These are phyloP conservation scores for Thelaira solivaga DNA, from an alignment of 2,888 invertebrate genomes.

Conservation along the genomic window DNA sequence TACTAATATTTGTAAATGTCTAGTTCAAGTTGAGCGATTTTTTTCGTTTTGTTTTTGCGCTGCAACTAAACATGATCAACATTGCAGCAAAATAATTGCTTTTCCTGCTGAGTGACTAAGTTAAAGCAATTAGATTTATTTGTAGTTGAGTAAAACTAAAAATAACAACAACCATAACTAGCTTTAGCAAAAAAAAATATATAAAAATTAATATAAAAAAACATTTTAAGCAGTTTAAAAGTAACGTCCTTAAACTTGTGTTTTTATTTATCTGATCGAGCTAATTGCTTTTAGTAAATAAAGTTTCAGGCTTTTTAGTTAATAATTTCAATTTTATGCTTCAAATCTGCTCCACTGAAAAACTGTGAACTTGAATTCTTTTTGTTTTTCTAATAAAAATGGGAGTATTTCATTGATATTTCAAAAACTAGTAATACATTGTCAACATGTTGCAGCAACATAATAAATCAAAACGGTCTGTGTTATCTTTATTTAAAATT, in stretches of 20 bases:
- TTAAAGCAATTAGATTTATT: constrained; percentile 47
- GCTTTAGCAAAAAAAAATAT: neutral
- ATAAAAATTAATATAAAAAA: neutral
- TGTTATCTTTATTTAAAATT: too few species aligned
- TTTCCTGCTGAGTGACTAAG: constrained; percentile 60
- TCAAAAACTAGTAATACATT: neutral
- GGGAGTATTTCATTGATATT: too few species aligned
- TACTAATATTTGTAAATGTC: constrained; percentile 33
- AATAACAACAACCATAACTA: neutral
- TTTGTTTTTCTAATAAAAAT: neutral
- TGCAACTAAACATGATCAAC: constrained; percentile 35
- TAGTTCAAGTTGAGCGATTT: constrained; percentile 49
- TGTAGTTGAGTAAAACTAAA: constrained; percentile 1
- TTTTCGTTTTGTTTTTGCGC: neutral
- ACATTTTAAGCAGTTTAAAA: neutral
- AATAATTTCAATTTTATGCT: neutral
- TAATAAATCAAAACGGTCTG: too few species aligned
- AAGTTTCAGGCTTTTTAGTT: neutral
- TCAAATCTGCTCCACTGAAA: neutral
- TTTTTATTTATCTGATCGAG: neutral
- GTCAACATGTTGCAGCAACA: neutral
- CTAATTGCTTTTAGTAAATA: constrained; percentile 12
- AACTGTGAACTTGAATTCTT: constrained; percentile 7
- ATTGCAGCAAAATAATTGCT: constrained; percentile 54
- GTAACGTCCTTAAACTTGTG: constrained; percentile 15